These are phyloP conservation scores for Ariolimax columbianus DNA, from an alignment of 2,888 invertebrate species.

Conservation along the genomic window DNA sequence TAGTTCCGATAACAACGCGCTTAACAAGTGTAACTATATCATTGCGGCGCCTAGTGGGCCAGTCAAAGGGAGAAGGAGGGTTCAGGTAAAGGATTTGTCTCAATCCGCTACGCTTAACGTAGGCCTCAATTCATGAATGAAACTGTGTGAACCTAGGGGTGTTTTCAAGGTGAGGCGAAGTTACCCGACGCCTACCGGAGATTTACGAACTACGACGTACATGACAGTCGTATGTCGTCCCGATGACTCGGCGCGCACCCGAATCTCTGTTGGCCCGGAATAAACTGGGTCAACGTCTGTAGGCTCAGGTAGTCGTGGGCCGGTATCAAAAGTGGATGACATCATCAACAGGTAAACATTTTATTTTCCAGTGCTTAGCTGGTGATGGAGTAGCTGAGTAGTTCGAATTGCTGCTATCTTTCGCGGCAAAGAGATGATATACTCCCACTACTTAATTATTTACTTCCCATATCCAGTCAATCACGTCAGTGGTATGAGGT, in stretches of 20 bases:
- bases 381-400: neutral
- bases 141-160: constrained; percentile 14
- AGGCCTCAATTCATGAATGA: constrained; percentile 32
- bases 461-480: too few relatives aligned
- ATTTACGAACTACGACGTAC: constrained; percentile 1
- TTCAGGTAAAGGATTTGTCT: neutral
- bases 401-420: too few relatives aligned
- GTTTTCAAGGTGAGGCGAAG: neutral
- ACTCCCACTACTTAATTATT: too few relatives aligned
- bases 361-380: neutral
- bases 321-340: neutral
- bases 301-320: neutral
- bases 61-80: neutral
- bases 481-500: too few relatives aligned
- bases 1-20: constrained; percentile 16
- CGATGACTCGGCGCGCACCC: constrained; percentile 30
- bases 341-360: neutral
- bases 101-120: neutral
- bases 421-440: too few relatives aligned
- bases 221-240: constrained; percentile 22
- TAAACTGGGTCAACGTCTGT: constrained; percentile 13
- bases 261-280: neutral
- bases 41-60: neutral
- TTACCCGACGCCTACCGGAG: constrained; percentile 36
- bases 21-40: constrained; percentile 10